Evolutionary conservation across 1,140 invertebrate species (phyloP).

Genomic region (Drosophila nasuta): DNA sequence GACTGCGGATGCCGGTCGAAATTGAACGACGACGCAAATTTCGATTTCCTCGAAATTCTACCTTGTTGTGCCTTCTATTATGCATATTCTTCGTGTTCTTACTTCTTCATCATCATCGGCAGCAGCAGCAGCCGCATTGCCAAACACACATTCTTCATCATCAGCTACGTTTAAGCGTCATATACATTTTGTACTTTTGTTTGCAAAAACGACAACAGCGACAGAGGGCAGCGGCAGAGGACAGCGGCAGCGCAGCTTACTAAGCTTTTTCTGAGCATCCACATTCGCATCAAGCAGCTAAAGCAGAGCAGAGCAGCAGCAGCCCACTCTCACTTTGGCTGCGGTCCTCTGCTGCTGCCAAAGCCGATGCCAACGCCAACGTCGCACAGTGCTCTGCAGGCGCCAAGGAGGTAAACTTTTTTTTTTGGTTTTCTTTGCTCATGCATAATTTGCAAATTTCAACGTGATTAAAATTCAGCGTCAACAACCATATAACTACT

Average conservation of each 20-base stretch:
- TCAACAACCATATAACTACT: neutral
- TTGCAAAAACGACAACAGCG: conserved; percentile 69
- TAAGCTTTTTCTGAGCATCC: conserved; percentile 73
- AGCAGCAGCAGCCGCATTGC: neutral
- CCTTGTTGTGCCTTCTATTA: conserved; percentile 74
- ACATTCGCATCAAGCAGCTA: conserved; percentile 30
- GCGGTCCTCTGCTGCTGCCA: conserved; percentile 24
- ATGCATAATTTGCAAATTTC: neutral
- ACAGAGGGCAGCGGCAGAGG: conserved; percentile 20
- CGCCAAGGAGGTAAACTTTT: conserved; percentile 3
- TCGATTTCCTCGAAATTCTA: conserved; percentile 82
- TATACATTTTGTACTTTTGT: conserved; percentile 62
- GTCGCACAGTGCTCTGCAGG: conserved; percentile 36
- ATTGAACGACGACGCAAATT: conserved; percentile 76
- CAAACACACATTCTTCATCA: conserved; percentile 45
- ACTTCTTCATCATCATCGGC: conserved; percentile 37
- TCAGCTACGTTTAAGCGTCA: conserved; percentile 36
- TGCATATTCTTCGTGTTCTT: conserved; percentile 63
- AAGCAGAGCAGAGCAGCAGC: conserved; percentile 26
- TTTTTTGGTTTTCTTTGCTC: too few species aligned
- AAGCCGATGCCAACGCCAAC: conserved; percentile 33
- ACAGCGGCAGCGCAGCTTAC: conserved; percentile 64
- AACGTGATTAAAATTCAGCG: too few species aligned
- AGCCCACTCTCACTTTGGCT: conserved; percentile 49
- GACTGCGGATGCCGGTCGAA: conserved; percentile 58